These are phyloP conservation scores for Catharus fuscescens DNA, from an alignment of 2,113 vertebrate genomes.

Conservation along the genomic window DNA sequence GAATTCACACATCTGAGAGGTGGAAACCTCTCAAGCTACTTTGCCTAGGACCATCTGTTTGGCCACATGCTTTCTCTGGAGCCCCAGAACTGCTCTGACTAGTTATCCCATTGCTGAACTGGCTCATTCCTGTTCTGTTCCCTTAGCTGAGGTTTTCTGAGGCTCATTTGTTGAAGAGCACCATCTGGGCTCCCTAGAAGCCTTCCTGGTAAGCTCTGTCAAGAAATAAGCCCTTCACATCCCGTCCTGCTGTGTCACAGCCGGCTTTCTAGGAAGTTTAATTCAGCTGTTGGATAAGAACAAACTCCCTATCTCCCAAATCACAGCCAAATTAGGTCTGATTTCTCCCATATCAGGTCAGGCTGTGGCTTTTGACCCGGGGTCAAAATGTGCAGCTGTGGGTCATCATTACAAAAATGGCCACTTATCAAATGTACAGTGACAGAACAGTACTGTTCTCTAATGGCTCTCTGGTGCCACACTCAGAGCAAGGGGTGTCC, in stretches of 20 bases:
- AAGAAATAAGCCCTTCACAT: neutral
- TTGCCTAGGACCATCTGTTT: constrained; percentile 18
- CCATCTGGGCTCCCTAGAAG: constrained; percentile 41
- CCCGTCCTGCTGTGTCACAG: neutral
- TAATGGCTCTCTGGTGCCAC: neutral
- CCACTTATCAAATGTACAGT: neutral
- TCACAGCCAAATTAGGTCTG: neutral
- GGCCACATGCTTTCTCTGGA: constrained; percentile 1
- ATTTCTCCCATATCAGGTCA: neutral
- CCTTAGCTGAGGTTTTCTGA: neutral
- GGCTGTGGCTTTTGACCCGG: fast-evolving
- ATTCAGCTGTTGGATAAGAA: neutral
- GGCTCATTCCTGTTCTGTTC: neutral
- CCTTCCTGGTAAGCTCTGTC: neutral
- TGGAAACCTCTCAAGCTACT: neutral
- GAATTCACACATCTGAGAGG: neutral
- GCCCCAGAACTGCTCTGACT: neutral
- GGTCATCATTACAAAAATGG: neutral
- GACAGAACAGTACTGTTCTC: neutral
- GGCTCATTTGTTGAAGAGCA: neutral
- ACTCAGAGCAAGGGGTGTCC: neutral
- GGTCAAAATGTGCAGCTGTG: neutral
- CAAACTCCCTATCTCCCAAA: neutral
- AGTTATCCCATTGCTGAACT: neutral
- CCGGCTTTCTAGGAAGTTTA: neutral